Evolutionary conservation across 2,113 vertebrate species (phyloP).

Genomic region (Scortum barcoo): DNA sequence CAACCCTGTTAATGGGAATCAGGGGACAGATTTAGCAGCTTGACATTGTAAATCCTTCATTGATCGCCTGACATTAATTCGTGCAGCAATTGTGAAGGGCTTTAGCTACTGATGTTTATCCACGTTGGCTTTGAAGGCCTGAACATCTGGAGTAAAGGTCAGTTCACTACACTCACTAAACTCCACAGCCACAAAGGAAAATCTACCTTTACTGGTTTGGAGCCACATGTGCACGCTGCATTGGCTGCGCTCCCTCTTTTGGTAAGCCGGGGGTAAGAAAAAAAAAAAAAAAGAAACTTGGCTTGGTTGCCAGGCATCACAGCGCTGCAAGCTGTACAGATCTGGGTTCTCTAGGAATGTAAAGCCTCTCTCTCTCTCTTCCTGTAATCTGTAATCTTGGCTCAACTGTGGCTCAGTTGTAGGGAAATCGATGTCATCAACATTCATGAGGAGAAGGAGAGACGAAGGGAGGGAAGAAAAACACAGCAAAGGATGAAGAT

Average conservation of each 20-base stretch:
- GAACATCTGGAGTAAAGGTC: conserved; percentile 74
- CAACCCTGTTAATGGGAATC: conserved; percentile 54
- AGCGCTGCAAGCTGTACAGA: conserved; percentile 34
- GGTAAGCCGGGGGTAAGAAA: conserved; percentile 28
- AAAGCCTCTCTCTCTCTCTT: conserved; percentile 46
- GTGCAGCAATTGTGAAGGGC: conserved; percentile 39
- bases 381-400: conserved; percentile 63
- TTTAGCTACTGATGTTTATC: conserved; percentile 71
- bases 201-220: conserved; percentile 27
- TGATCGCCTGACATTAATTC: conserved; percentile 68
- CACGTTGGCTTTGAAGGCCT: conserved; percentile 68
- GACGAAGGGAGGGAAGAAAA: background rate
- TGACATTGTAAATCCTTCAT: conserved; percentile 76
- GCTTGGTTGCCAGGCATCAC: conserved; percentile 48
- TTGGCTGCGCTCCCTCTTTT: conserved; percentile 30
- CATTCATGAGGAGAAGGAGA: conserved; percentile 18
- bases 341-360: conserved; percentile 58
- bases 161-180: conserved; percentile 59
- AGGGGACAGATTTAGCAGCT: conserved; percentile 58
- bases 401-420: conserved; percentile 36
- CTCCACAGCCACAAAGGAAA: conserved; percentile 30
- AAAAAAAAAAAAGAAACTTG: background rate
- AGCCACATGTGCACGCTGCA: background rate
- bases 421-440: conserved; percentile 29
- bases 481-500: background rate